phyloP scores from a whole-genome alignment of 2,888 invertebrate genomes.

The Xylota segnis region DNA sequence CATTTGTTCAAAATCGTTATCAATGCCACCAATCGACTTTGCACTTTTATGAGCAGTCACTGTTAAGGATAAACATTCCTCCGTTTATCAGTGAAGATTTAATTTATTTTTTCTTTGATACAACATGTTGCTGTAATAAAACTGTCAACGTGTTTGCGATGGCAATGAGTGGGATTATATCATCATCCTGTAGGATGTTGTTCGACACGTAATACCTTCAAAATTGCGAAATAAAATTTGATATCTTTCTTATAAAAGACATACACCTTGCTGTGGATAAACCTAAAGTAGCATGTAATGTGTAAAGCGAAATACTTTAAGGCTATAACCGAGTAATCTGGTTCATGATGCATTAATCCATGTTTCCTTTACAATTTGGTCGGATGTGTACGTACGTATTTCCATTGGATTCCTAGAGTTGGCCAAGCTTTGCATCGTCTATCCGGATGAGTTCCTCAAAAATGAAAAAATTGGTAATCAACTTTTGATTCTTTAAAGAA shows the following conservation, averaged over 20 bases:
- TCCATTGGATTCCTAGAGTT: too few species aligned
- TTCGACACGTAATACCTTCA: background rate
- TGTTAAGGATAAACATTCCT: background rate
- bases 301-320: too few species aligned
- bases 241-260: background rate
- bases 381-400: too few species aligned
- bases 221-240: background rate
- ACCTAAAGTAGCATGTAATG: too few species aligned
- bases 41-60: background rate
- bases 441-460: background rate
- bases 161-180: background rate
- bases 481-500: background rate
- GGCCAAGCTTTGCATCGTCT: too few species aligned
- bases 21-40: background rate
- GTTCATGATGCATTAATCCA: too few species aligned
- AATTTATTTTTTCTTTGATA: background rate
- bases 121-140: conserved; percentile 2
- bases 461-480: background rate
- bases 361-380: too few species aligned
- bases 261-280: too few species aligned
- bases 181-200: background rate
- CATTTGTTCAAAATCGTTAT: background rate
- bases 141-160: conserved; percentile 3
- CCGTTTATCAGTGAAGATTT: background rate
- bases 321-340: too few species aligned